These are phyloP conservation scores for Solea senegalensis DNA, from an alignment of 2,113 vertebrate species.

Conservation along the genomic window DNA sequence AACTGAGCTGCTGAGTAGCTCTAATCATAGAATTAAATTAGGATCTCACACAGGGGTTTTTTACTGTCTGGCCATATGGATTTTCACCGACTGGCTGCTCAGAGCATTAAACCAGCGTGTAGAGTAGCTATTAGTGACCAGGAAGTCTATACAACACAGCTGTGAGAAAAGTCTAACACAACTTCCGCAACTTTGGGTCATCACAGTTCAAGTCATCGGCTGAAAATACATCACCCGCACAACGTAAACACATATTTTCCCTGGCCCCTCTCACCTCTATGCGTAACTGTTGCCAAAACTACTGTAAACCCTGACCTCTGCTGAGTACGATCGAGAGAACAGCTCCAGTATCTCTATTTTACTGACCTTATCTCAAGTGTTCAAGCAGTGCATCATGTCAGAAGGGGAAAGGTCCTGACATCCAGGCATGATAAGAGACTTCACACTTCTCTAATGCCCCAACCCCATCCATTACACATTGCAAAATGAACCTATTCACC, in stretches of 20 bases:
- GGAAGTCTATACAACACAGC: slow-evolving; percentile 1
- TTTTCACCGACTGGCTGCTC: slow-evolving; percentile 11
- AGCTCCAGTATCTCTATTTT: not conserved
- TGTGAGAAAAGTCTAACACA: slow-evolving; percentile 24
- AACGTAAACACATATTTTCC: too few species aligned
- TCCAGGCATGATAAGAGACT: not conserved
- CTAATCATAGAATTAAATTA: slow-evolving; percentile 38
- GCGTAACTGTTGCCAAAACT: too few species aligned
- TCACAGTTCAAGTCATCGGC: slow-evolving; percentile 12
- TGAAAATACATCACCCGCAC: too few species aligned
- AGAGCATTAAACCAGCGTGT: slow-evolving; percentile 1
- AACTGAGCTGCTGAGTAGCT: slow-evolving; percentile 31
- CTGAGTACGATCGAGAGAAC: not conserved
- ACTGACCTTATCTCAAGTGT: not conserved
- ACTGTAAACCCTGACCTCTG: too few species aligned
- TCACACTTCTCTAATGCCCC: too few species aligned
- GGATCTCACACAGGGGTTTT: slow-evolving; percentile 42
- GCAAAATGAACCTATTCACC: too few species aligned
- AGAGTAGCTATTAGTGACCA: slow-evolving; percentile 1
- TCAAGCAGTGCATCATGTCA: not conserved
- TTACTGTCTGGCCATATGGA: slow-evolving; percentile 43
- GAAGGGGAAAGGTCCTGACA: not conserved
- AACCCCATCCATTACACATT: too few species aligned
- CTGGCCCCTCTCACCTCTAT: too few species aligned
- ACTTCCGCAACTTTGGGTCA: slow-evolving; percentile 10